A percentile compares a stretch with the other conserved stretches of the same genome.
phyloP scores from a whole-genome alignment of 2,797 vertebrate species.

The Amazona finschi region DNA sequence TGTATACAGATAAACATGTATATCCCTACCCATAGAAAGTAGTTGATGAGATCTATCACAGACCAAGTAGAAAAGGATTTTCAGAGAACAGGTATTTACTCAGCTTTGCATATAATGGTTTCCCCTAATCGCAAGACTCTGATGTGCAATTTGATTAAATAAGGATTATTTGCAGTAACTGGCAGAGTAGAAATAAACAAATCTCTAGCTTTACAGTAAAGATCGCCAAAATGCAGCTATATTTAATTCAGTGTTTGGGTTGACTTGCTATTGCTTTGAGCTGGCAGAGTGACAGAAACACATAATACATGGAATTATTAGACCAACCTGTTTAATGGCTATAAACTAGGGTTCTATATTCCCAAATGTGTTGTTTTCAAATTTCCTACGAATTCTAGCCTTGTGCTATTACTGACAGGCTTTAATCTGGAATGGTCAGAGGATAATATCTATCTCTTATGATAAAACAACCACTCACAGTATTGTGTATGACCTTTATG shows the following conservation, averaged over 20 bases:
- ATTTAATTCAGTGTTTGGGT: background rate
- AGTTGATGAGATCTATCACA: background rate
- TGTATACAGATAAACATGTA: background rate
- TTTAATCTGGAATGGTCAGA: too few species aligned
- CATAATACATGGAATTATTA: background rate
- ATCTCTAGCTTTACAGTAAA: background rate
- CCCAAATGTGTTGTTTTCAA: too few species aligned
- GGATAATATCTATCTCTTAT: background rate
- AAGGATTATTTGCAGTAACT: background rate
- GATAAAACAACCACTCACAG: background rate
- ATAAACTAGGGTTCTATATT: background rate
- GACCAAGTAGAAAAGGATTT: background rate
- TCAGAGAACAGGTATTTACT: background rate
- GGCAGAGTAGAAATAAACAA: background rate
- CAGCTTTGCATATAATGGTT: background rate
- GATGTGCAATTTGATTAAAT: background rate
- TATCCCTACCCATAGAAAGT: background rate
- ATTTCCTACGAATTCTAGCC: too few species aligned
- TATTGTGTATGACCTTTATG: background rate
- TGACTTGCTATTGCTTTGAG: background rate
- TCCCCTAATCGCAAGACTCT: background rate
- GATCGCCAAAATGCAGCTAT: background rate
- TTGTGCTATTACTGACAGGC: too few species aligned
- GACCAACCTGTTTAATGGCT: background rate
- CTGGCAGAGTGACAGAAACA: background rate